These are phyloP conservation scores for Lagodon rhomboides DNA, from an alignment of 2,797 vertebrate genomes.

Conservation along the genomic window DNA sequence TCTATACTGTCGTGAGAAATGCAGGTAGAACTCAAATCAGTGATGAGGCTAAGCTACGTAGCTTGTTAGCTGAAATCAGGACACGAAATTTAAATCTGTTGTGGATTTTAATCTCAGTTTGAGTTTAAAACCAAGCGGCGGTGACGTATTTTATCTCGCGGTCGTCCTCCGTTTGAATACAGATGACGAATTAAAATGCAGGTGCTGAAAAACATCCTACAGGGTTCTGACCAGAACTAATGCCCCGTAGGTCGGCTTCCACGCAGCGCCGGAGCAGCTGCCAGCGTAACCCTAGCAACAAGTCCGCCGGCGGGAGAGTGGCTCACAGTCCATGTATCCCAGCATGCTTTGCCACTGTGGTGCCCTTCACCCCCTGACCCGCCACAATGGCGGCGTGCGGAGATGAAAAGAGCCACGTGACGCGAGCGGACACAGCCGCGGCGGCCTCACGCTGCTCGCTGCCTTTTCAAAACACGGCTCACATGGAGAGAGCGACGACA, in stretches of 20 bases:
- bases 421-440: slow-evolving; percentile 59
- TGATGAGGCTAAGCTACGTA: not conserved
- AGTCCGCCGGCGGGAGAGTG: slow-evolving; percentile 69
- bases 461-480: slow-evolving; percentile 73
- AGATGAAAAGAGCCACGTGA: slow-evolving; percentile 82
- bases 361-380: slow-evolving; percentile 78
- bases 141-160: slow-evolving; percentile 1
- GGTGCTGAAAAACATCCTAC: slow-evolving; percentile 77
- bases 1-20: too few relatives aligned
- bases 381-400: slow-evolving; percentile 74
- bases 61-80: not conserved
- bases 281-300: slow-evolving; percentile 81
- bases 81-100: too few relatives aligned
- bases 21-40: not conserved
- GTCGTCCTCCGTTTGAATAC: slow-evolving; percentile 78
- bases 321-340: slow-evolving; percentile 81
- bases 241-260: slow-evolving; percentile 72
- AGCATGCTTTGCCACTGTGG: slow-evolving; percentile 83
- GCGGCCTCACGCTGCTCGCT: slow-evolving; percentile 67
- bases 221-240: slow-evolving; percentile 81
- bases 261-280: slow-evolving; percentile 78
- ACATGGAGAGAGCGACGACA: slow-evolving; percentile 64
- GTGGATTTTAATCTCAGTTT: not conserved
- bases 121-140: not conserved
- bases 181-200: slow-evolving; percentile 86